Evolutionary conservation across 2,797 vertebrate genomes (phyloP), one percentile per base, ranked within the genome.

Genomic region (Phataginus tricuspis): DNA sequence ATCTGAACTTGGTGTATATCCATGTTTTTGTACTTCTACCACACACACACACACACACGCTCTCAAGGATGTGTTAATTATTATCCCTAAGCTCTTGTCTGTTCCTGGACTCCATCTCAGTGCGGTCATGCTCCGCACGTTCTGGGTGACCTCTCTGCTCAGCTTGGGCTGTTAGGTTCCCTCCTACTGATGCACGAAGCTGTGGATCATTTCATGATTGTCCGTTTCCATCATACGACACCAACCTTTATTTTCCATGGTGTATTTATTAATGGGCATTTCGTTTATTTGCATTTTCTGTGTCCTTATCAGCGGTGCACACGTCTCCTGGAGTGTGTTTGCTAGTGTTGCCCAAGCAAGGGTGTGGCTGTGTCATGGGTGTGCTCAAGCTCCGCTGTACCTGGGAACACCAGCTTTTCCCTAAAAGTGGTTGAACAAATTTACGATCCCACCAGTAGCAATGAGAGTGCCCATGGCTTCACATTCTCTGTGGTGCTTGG

Each of bases 91-190:
- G 55, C 8, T 34, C 37, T 15, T 25, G 14, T 19, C 49, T 51
- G 4, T 2, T 51, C 51, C 25, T 4, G 27, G 49, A 51, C 12
- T 12, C 49, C 29, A 18, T 6, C 15, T 15, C 11, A 13, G 4
- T 19, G 3, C n/a, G 37, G 1, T 31, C 2, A 0, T 18, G 5
- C 19, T 49, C 6, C 13, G 3, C 4, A 8, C 23, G 18, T 37
- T 55, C 45, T 23, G 2, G 4, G 31, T n/a, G 45, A 39, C 10
- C 37, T 25, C 63, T 79, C 12, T 14, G 57, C 55, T 42, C 39
- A 7, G 2, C 2, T 39, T 51, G 4, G 13, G 8, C 14, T 13
- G 27, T 9, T 57, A 37, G 3, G 23, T 49, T 45, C 18, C 5
- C 27, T 29, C 49, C 5, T 13, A 4, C 16, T 37, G 61, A 34